These are phyloP conservation scores for Aurelia aurita DNA, from an alignment of 30 jellyfish, hydroid and myxozoan species.

Conservation along the genomic window DNA sequence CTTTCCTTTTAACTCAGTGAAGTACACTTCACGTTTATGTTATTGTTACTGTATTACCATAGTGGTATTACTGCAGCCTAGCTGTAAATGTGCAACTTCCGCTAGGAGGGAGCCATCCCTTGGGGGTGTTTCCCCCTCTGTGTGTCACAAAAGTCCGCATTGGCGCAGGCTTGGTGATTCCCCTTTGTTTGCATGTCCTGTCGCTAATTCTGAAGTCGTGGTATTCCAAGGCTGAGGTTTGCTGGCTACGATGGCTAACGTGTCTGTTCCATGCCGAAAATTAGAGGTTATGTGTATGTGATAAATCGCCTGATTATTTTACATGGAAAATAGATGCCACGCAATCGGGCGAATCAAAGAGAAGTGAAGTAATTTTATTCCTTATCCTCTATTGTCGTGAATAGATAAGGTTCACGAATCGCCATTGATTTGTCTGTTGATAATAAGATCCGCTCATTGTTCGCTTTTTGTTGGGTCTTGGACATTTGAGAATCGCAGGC, in stretches of 20 bases:
- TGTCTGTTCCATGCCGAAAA: conserved; percentile 56
- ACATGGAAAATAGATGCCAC: conserved; percentile 22
- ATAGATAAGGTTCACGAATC: conserved; percentile 10
- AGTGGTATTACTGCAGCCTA: too few relatives aligned
- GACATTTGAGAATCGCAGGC: conserved; percentile 1
- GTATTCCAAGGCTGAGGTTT: conserved; percentile 46
- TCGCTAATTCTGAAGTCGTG: conserved; percentile 25
- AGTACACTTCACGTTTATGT: too few relatives aligned
- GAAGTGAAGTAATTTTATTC: conserved; percentile 30
- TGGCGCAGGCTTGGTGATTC: conserved; percentile 37
- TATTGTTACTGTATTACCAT: too few relatives aligned
- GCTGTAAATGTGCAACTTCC: too few relatives aligned
- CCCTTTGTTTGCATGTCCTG: conserved; percentile 52
- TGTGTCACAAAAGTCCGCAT: conserved; percentile 5
- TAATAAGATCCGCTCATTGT: conserved; percentile 16
- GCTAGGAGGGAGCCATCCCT: too few relatives aligned
- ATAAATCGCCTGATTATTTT: conserved; percentile 47
- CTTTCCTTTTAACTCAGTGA: too few relatives aligned
- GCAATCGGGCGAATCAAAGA: conserved; percentile 45
- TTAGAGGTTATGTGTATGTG: conserved; percentile 70
- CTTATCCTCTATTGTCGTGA: too few relatives aligned
- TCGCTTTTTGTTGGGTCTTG: conserved; percentile 11
- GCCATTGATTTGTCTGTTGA: conserved; percentile 34
- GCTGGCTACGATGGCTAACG: conserved; percentile 19
- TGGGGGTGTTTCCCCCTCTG: too few relatives aligned